A percentile compares a stretch with the other conserved stretches of the same genome.
Evolutionary conservation across 2,797 vertebrate genomes (phyloP).

Genomic region (Anguilla anguilla): DNA sequence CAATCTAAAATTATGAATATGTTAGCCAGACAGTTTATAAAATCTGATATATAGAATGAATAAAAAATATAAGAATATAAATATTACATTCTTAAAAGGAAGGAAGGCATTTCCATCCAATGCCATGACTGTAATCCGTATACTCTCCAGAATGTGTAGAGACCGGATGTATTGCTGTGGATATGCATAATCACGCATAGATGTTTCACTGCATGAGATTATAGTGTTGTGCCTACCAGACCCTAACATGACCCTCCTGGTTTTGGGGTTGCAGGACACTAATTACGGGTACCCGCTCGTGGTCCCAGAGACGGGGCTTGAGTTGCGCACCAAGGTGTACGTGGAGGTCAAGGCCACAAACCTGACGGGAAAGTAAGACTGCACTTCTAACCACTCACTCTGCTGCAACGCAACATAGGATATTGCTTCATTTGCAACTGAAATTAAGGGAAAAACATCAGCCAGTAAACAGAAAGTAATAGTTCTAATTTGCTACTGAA

Average conservation of each 20-base stretch:
- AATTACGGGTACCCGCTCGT: slow-evolving; percentile 53
- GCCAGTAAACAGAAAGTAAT: not conserved
- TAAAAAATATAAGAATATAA: not conserved
- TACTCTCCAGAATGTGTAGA: not conserved
- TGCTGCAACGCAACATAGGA: not conserved
- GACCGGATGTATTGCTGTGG: not conserved
- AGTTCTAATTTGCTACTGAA: not conserved
- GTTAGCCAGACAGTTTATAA: no score
- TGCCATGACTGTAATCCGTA: not conserved
- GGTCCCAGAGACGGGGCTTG: slow-evolving; percentile 64
- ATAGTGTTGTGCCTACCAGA: not conserved
- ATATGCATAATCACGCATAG: not conserved
- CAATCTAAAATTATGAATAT: no score
- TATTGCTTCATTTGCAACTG: not conserved
- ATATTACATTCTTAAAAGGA: not conserved
- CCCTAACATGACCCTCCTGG: not conserved
- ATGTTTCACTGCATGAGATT: not conserved
- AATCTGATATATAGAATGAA: no score
- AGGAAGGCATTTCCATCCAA: not conserved
- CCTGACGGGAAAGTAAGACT: slow-evolving; percentile 76
- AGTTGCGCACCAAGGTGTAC: slow-evolving; percentile 63
- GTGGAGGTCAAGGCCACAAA: slow-evolving; percentile 74
- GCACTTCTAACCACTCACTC: not conserved
- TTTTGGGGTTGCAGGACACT: slow-evolving; percentile 57
- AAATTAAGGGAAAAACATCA: not conserved